Conservation (phyloP, 2,113 vertebrate species). For the Epinephelus cyanopodus region DNA sequence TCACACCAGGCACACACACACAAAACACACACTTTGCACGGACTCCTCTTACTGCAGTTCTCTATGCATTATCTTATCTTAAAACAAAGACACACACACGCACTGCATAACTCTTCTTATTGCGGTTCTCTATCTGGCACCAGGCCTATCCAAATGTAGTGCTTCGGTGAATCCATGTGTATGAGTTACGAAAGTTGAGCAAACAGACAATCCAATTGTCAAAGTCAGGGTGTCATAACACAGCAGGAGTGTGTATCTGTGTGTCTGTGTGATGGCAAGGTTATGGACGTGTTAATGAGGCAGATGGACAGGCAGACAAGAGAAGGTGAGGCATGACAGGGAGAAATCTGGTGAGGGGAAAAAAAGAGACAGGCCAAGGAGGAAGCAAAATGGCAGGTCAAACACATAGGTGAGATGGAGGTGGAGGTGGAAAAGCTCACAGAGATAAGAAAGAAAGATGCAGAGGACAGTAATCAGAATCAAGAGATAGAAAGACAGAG, state of each 20-base stretch:
- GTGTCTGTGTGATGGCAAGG: not conserved
- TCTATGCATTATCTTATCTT: not conserved
- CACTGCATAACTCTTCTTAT: not conserved
- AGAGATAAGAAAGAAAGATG: not conserved
- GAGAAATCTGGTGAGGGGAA: not conserved
- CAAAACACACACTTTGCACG: not conserved
- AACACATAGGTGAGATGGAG: not conserved
- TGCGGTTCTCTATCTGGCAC: not conserved
- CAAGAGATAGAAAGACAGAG: not conserved
- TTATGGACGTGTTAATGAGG: slow-evolving; percentile 8
- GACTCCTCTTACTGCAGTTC: not conserved
- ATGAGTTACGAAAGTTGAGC: slow-evolving; percentile 11
- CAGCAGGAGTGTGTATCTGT: not conserved
- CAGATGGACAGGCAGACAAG: not conserved
- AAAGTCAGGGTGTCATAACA: slow-evolving; percentile 1
- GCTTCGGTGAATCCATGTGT: not conserved
- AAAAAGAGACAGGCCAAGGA: not conserved
- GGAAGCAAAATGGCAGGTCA: not conserved
- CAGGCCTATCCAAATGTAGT: not conserved
- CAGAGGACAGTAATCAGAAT: not conserved
- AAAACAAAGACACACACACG: not conserved
- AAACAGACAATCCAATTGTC: not conserved
- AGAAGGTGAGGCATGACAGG: not conserved
- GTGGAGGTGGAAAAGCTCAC: not conserved
- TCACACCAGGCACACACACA: not conserved